Evolutionary conservation across 30 jellyfish, hydroid and myxozoan genomes (phyloP), one percentile per base, ranked within the genome.

Genomic region (Aurelia aurita complex sp. Pacific): DNA sequence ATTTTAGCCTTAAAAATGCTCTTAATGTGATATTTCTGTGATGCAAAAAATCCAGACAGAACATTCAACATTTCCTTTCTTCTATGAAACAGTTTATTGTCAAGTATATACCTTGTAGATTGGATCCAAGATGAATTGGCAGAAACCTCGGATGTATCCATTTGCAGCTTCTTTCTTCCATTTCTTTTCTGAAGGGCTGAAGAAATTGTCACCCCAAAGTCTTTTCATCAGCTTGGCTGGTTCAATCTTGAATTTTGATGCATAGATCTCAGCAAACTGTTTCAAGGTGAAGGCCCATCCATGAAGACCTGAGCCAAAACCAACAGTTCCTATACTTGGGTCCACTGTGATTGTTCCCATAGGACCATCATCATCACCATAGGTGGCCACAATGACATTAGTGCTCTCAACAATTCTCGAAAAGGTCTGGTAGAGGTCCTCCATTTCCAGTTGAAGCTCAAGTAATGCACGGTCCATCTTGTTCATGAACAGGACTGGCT

Each of bases 251-350:
- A 94, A 94, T 79, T 94, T 94, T 36, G 96, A 64, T 2, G 98
- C 98, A 91, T 96, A 91, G 42, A 91, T 90, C 73, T 85, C 97
- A 38, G 99, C 97, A 92, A 96, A 90, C 76, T 91, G 97, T 63
- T 91, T 88, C 70, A 96, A 90, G 9, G 98, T 81, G 90, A 96
- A 96, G 23, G 99, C 99, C 98, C 98, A 96, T 7, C 99, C 99
- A 79, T 90, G 97, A 67, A 96, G 95, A 57, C 99, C 99, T 42
- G 99, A 96, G 14, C 99, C 99, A 91, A 96, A 96, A 2, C 99
- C 99, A 36, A 96, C 98, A 15, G 98, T 96, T 33, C 99, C 99
- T 13, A 66, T 72, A 51, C 96, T 69, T 1, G 99, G 98, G 72
- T 96, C 98, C 66, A 96, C 99, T 92, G 85, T 68, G 40, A 95